Conservation (phyloP, 2,113 vertebrate species). For the Sphaerodactylus townsendi region DNA sequence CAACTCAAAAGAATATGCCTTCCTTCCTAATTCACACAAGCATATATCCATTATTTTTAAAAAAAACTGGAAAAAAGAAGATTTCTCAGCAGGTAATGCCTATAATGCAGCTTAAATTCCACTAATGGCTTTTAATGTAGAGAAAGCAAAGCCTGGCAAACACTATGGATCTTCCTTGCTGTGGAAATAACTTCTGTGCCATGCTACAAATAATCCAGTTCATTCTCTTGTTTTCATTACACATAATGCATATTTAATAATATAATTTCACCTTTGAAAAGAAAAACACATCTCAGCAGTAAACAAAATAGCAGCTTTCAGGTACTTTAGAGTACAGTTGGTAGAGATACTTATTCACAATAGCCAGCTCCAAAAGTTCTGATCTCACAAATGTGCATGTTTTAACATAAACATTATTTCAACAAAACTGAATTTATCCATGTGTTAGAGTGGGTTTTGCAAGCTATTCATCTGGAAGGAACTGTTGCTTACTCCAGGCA, state of each 20-base stretch:
- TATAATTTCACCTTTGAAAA: background rate
- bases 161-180: background rate
- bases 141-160: background rate
- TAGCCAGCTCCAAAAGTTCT: background rate
- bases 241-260: background rate
- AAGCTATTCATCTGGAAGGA: background rate
- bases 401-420: background rate
- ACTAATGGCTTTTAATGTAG: slow-evolving; percentile 20
- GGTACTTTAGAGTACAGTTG: background rate
- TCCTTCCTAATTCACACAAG: background rate
- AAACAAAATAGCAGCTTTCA: background rate
- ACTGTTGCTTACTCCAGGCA: background rate
- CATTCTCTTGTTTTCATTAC: background rate
- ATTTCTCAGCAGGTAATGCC: background rate
- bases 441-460: background rate
- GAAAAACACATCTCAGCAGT: background rate
- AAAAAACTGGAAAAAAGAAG: background rate
- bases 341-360: background rate
- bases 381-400: background rate
- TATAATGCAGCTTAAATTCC: slow-evolving; percentile 16
- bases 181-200: background rate
- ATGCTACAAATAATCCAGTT: background rate
- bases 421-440: background rate
- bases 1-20: slow-evolving; percentile 7
- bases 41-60: background rate